phyloP scores from a whole-genome alignment of 2,797 vertebrate genomes.

The Rhyacichthys aspro region DNA sequence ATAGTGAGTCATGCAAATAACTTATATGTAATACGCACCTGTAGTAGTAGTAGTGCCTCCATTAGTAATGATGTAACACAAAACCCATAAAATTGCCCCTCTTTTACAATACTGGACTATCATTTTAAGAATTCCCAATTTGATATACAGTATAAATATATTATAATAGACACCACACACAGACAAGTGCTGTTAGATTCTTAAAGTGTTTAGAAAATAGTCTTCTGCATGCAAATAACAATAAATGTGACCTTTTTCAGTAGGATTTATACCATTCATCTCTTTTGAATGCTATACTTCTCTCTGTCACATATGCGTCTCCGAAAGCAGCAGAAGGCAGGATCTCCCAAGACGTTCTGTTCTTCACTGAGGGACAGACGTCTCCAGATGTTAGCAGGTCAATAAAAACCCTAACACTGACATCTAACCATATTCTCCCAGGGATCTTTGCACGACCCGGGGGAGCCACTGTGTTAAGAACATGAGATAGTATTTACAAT shows the following conservation, averaged over 20 bases:
- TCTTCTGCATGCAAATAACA: not conserved
- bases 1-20: no score
- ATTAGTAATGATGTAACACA: no score
- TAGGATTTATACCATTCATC: not conserved
- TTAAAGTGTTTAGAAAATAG: no score
- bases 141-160: no score
- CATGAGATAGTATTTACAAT: constrained; percentile 80
- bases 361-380: constrained; percentile 44
- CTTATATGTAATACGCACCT: no score
- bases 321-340: constrained; percentile 74
- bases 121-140: no score
- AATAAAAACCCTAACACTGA: constrained; percentile 68
- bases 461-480: constrained; percentile 84
- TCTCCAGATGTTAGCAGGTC: constrained; percentile 80
- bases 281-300: constrained; percentile 32
- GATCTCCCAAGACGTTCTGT: constrained; percentile 60
- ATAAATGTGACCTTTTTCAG: not conserved
- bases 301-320: constrained; percentile 8
- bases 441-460: constrained; percentile 76
- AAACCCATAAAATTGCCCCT: no score
- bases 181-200: no score
- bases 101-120: no score
- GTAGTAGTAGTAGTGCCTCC: no score
- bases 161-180: no score
- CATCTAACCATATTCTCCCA: constrained; percentile 69